A percentile compares a stretch with the other conserved stretches of the same genome.
Conservation (phyloP, 2,113 vertebrate species). For the Bujurquina vittata region DNA sequence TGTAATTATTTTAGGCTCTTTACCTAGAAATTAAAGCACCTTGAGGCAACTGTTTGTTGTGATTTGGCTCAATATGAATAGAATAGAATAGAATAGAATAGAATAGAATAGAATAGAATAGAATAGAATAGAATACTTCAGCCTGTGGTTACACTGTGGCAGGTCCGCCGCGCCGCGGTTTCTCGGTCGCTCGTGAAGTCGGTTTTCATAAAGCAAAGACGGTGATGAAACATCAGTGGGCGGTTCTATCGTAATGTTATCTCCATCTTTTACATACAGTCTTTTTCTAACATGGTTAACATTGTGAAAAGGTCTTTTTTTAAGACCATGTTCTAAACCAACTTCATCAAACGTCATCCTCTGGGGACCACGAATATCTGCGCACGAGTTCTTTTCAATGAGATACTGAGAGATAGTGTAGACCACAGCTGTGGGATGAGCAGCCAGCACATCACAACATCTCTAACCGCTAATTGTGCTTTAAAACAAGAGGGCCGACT, state of each 20-base stretch:
- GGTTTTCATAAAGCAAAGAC: neutral
- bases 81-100: too few relatives aligned
- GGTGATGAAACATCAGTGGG: neutral
- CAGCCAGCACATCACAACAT: neutral
- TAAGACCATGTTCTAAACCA: too few relatives aligned
- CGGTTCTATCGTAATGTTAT: neutral
- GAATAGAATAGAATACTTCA: neutral
- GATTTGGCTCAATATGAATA: too few relatives aligned
- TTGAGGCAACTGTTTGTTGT: too few relatives aligned
- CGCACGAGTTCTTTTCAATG: neutral
- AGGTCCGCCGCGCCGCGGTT: accelerated
- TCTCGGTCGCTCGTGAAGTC: neutral
- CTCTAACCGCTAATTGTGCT: neutral
- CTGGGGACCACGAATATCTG: neutral
- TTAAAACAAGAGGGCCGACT: constrained; percentile 27
- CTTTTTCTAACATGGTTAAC: neutral
- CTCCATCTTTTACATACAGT: neutral
- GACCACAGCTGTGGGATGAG: neutral
- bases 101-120: too few relatives aligned
- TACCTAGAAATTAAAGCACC: too few relatives aligned
- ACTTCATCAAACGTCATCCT: neutral
- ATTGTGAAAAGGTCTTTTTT: neutral
- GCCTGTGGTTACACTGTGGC: neutral
- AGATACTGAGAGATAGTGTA: neutral
- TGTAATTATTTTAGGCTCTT: too few relatives aligned